Base-by-base conservation (phyloP, 2,888 invertebrate genomes). In the Eucriotettix oculatus region DNA sequence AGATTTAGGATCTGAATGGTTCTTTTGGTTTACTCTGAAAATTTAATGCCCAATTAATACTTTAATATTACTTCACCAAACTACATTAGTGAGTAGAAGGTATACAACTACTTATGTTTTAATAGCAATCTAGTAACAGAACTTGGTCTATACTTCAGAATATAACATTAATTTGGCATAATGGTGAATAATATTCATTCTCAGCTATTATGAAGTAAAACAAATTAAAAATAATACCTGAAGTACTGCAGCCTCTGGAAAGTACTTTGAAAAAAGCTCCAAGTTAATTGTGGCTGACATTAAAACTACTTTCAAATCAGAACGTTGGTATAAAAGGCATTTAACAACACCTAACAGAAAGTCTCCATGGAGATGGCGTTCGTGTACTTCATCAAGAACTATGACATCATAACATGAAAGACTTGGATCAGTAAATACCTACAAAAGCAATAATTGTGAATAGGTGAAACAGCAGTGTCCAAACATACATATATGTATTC, bases 271-370 rank as follows among this genome's bases (percentile, higher is more conserved):
- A 73, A 98, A 99, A n/a, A 99, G 76, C 66, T 93, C 83, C 41
- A 98, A 86, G 75, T 99, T 99, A 61, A 99, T 98, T 0, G 99
- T 99, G 14, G 99, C 99, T 0, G 97, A 97, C 99, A 99, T 99
- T 0, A 99, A 82, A 53, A 97, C 86, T 14, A 96, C 73, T 74
- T 96, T 97, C 29, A 98, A 78, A 68, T 94, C 84, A 7, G 74
- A 73, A 57, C 90, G 78, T 68, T 87, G 88, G 67, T 87, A 82
- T 56, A 95, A 78, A 10, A 99, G 75, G 72, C 96, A 97, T 71
- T 96, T 95, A 66, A 98, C 82, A 1, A 99, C 86, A 1, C 98
- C 98, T 9, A 98, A 77, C 52, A 99, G 75, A 71, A 96, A 93
- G 71, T 96, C 96, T 1, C 96, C 96, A 74, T 93, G 87, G 7